Conservation (phyloP, 2,888 invertebrate species). For the Macroteleia sp. region DNA sequence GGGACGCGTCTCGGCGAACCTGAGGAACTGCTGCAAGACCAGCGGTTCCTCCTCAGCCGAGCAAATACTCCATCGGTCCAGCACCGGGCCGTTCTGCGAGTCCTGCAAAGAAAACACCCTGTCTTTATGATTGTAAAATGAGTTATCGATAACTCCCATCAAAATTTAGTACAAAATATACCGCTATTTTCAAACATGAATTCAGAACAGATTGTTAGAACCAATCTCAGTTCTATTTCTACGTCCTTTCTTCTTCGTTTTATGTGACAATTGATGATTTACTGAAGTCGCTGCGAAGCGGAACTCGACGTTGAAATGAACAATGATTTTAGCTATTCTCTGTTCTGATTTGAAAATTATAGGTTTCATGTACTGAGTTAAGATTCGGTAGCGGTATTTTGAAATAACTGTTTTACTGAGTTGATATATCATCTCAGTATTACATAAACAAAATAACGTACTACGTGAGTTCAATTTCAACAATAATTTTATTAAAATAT, state of each 20-base stretch:
- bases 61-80: constrained; percentile 95
- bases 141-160: too few species aligned
- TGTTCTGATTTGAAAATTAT: constrained; percentile 41
- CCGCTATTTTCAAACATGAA: too few species aligned
- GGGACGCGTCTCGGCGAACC: constrained; percentile 94
- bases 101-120: constrained; percentile 87
- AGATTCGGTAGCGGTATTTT: constrained; percentile 38
- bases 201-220: too few species aligned
- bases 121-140: constrained; percentile 12
- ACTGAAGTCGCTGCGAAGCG: constrained; percentile 14
- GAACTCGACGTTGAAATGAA: constrained; percentile 6
- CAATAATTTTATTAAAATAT: too few species aligned
- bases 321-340: constrained; percentile 35
- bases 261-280: constrained; percentile 18
- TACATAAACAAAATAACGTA: constrained; percentile 32
- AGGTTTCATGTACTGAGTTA: constrained; percentile 14
- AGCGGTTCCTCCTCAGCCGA: constrained; percentile 95
- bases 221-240: neutral
- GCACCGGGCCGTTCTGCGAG: constrained; percentile 89
- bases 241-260: constrained; percentile 4
- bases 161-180: too few species aligned
- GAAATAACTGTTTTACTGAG: constrained; percentile 15
- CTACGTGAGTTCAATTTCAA: too few species aligned
- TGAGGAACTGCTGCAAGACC: constrained; percentile 95
- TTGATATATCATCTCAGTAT: constrained; percentile 6